Percentiles rank a stretch among this genome's conserved stretches.
Conservation (phyloP, 2,113 vertebrate species). For the Podilymbus podiceps region DNA sequence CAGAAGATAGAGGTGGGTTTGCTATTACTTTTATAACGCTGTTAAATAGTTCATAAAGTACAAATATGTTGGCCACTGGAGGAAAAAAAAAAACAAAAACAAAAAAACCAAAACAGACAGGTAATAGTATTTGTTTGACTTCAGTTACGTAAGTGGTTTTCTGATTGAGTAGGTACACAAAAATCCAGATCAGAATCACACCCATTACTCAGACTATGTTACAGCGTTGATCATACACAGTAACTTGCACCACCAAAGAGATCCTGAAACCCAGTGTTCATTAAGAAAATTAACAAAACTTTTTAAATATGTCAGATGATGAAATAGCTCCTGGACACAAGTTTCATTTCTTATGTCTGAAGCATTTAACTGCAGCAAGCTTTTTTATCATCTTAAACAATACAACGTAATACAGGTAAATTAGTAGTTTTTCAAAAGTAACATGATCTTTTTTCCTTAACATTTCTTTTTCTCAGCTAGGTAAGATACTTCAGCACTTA, state of each 20-base stretch:
- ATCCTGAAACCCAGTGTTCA: background rate
- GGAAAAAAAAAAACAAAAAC: background rate
- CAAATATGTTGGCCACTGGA: background rate
- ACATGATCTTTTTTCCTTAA: rapidly evolving
- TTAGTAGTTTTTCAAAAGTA: background rate
- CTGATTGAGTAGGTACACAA: background rate
- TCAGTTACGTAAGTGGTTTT: background rate
- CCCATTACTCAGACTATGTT: background rate
- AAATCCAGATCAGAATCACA: background rate
- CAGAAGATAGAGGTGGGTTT: background rate
- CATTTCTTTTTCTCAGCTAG: rapidly evolving
- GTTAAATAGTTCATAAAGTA: background rate
- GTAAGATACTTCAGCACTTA: background rate
- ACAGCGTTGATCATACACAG: background rate
- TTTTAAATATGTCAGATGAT: no score
- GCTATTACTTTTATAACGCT: background rate
- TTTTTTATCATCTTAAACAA: background rate
- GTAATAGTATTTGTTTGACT: background rate
- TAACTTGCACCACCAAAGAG: background rate
- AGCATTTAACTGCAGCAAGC: background rate
- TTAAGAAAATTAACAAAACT: background rate
- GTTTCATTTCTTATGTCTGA: background rate
- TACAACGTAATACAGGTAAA: background rate
- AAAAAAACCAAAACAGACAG: background rate
- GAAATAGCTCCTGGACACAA: background rate